Evolutionary conservation across 2,797 vertebrate species (phyloP), one percentile per base, ranked within the genome.

Genomic region (Pseudochaenichthys georgianus): DNA sequence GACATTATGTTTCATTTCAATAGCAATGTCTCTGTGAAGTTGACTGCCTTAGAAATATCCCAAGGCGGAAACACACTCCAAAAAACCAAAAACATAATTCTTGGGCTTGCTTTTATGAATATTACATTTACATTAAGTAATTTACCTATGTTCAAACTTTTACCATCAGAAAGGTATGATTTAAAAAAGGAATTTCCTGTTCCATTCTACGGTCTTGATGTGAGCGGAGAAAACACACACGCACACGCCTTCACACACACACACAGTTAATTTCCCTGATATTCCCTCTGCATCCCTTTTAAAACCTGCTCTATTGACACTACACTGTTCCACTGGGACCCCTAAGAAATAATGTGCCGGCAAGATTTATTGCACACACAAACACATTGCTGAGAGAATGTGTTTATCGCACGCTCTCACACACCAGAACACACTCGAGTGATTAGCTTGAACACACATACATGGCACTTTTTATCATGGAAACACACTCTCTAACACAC

Each of bases 1-100:
- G 76, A 85, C 78, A 77, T 86, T 78, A 78, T 79, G 62, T 86
- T 86, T 92, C 38, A 80, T 88, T 88, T 92, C 75, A 86, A 78
- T 80, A 86, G 83, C 78, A 88, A 83, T 70, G 78, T 61, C 65
- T 80, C 72, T 4, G 51, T 80, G 64, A 83, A 55, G 76, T 69
- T 10, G 17, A 48, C 68, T 28, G 78, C 47, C 77, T 70, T 53
- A 41, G 50, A 34, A 74, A 75, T 71, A 81, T 66, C 48, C 77
- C 63, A 63, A 17, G 12, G 41, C 31, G 75, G 67, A 76, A 61
- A 72, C 63, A 62, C 61, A 45, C 23, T 19, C 13, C 16, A 53
- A 10, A 12, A 3, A 55, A 42, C 21, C 38, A 45, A 38, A 2
- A 21, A n/a, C 28, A 34, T 16, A 45, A 51, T 46, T 78, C 0